Percentiles rank a stretch among this genome's conserved stretches.
These are phyloP conservation scores for Drosophila sordidapex DNA, from an alignment of 2,888 invertebrate species.

Conservation along the genomic window DNA sequence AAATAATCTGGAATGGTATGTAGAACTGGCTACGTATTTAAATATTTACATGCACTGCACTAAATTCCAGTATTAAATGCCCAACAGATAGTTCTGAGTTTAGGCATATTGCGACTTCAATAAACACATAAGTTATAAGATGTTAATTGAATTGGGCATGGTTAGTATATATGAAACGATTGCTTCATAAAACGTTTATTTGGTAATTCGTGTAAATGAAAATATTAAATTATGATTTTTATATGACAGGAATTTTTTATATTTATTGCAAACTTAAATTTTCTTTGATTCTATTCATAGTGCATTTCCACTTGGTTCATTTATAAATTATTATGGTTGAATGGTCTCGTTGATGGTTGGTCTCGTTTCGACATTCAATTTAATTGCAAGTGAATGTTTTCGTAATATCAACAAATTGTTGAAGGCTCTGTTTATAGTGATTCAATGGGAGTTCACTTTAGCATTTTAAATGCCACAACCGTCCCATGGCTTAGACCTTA, in stretches of 20 bases:
- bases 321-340: background rate
- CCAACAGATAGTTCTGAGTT: background rate
- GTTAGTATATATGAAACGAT: background rate
- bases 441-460: constrained; percentile 31
- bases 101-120: background rate
- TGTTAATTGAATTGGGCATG: background rate
- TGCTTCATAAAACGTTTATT: background rate
- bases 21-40: background rate
- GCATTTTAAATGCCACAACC: constrained; percentile 44
- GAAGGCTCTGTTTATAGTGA: constrained; percentile 28
- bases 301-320: too few relatives aligned
- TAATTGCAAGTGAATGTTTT: constrained; percentile 41
- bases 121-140: background rate
- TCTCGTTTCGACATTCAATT: constrained; percentile 36
- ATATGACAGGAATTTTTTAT: background rate
- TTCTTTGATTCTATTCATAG: background rate
- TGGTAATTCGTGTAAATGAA: background rate
- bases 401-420: constrained; percentile 35
- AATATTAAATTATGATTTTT: background rate
- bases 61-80: background rate
- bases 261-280: background rate
- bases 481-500: constrained; percentile 30
- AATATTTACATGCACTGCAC: background rate
- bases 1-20: background rate
- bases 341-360: background rate